Evolutionary conservation across 2,888 invertebrate species (phyloP), one percentile per base, ranked within the genome.

Genomic region (Xylota segnis): DNA sequence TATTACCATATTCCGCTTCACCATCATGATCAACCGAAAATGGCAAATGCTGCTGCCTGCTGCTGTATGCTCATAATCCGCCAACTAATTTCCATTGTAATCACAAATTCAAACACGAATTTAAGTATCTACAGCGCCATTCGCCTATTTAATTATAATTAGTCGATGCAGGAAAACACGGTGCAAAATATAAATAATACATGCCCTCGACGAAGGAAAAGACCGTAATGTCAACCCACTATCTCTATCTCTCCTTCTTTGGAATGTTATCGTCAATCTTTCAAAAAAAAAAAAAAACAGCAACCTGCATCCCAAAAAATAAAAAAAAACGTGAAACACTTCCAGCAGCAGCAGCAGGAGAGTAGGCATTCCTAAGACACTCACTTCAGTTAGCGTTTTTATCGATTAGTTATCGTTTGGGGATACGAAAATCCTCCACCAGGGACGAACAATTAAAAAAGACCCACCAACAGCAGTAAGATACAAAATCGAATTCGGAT

Each of bases 401-500:
- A 74, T 84, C 83, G 74, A 84, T 75, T 70, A 63, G 61, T 23
- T 23, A 23, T 23, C 79, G 74, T 84, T 37, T 6, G 27, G 59
- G 61, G 54, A 74, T 83, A 72, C 76, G 79, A 72, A 72, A 63
- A 54, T 3, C 23, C 54, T 40, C 12, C 27, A 5, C 47, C 63
- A 34, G 10, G 50, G 37, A 70, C 74, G 79, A 79, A 79, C 79
- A 84, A 79, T 84, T 79, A 84, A 84, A 79, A 61, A 65, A 72
- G 23, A 72, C 45, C 70, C 54, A 52, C 59, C 47, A 32, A n/a
- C 29, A 74, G 29, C 45, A 56, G 34, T 32, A 74, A 71, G 81
- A 86, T 81, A 79, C 76, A 72, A 76, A 76, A 81, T 86, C 86
- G 81, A 81, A 81, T 81, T 81, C 81, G 76, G 86, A 86, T 81